Evolutionary conservation across 2,888 invertebrate species (phyloP).

Genomic region (Mechanitis mazaeus): DNA sequence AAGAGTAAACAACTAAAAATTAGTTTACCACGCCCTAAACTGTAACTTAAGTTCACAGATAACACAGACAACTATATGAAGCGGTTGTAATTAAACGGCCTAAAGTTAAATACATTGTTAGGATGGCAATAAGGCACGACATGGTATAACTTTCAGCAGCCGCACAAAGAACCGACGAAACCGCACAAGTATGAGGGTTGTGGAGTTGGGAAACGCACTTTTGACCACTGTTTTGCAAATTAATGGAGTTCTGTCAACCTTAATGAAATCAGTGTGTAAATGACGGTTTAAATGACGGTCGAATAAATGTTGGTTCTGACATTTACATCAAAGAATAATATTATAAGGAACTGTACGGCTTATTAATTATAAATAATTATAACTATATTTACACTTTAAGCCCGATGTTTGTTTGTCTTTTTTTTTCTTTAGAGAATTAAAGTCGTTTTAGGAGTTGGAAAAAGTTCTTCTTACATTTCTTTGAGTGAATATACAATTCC

Average conservation of each 20-base stretch:
- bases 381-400: too few species aligned
- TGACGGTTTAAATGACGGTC: too few species aligned
- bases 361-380: too few species aligned
- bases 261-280: slow-evolving; percentile 11
- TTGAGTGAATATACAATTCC: background rate
- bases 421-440: too few species aligned
- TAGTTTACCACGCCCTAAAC: background rate
- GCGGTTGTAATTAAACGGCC: slow-evolving; percentile 34
- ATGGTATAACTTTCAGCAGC: slow-evolving; percentile 38
- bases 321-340: too few species aligned
- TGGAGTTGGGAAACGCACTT: slow-evolving; percentile 33
- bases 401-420: too few species aligned
- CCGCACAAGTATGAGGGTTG: slow-evolving; percentile 44
- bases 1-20: background rate
- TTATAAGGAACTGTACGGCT: too few species aligned
- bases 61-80: background rate
- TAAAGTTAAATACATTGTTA: slow-evolving; percentile 46
- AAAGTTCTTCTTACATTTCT: background rate
- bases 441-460: too few species aligned
- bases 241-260: slow-evolving; percentile 45
- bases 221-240: slow-evolving; percentile 36
- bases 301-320: too few species aligned
- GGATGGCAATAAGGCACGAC: slow-evolving; percentile 43
- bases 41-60: background rate
- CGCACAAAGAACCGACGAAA: slow-evolving; percentile 43